phyloP scores from a whole-genome alignment of 2,797 vertebrate species.

The Muscicapa comitata region DNA sequence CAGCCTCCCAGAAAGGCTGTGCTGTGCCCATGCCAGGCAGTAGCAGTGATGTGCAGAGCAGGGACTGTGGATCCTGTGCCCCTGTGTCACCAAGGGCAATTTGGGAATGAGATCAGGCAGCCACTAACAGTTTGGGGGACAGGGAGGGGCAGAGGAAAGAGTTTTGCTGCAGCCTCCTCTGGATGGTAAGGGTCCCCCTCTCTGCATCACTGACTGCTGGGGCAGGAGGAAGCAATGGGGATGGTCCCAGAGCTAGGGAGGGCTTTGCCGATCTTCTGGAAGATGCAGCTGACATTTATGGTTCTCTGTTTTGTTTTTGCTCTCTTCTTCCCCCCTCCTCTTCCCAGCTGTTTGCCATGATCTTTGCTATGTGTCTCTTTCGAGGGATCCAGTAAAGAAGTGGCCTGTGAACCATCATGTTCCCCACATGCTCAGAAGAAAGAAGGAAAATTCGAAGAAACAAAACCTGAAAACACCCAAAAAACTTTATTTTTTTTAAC shows the following conservation, averaged over 20 bases:
- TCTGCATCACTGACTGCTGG: neutral
- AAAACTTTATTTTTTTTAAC: constrained; percentile 72
- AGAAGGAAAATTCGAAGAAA: constrained; percentile 29
- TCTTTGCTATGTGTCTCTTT: constrained; percentile 94
- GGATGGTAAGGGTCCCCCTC: neutral
- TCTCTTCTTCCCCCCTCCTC: neutral
- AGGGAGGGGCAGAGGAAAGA: neutral
- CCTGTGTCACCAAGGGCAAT: neutral
- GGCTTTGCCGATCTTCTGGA: neutral
- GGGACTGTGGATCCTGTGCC: fast-evolving
- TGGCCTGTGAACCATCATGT: neutral
- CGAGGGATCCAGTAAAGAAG: constrained; percentile 86
- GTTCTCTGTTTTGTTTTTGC: neutral
- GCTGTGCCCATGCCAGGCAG: neutral
- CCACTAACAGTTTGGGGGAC: fast-evolving
- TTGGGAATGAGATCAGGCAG: neutral
- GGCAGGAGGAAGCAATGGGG: neutral
- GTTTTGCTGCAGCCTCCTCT: neutral
- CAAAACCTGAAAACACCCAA: neutral
- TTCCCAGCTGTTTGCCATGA: constrained; percentile 89
- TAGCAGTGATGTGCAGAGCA: neutral
- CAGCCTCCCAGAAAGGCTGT: neutral
- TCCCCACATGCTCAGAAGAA: constrained; percentile 48
- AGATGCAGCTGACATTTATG: neutral
- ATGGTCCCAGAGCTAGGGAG: no score